Base-by-base conservation (phyloP, 2,797 vertebrate species). In the Premnoplex brunnescens region DNA sequence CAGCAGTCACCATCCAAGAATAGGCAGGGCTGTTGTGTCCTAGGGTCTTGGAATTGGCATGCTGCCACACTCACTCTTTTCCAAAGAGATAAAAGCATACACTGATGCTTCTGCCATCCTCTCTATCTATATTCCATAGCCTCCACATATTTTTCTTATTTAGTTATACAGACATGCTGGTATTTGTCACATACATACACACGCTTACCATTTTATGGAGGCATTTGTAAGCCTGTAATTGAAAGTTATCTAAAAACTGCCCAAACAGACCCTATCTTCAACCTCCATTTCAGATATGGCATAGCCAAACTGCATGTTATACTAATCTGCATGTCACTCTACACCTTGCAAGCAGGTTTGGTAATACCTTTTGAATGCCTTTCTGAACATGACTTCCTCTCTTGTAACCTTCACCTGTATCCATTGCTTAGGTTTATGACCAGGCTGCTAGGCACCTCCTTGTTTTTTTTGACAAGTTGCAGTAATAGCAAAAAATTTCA, bases 401-500 rank as follows among this genome's bases (percentile, higher is more conserved):
- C 51, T 74, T 79, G 56, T 75, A 66, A 85, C 52, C 44, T 86
- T 79, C 62, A 90, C 37, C 20, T 89, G 27, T 87, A 87, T 44
- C 56, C 54, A n/a, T 52, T 80, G 62, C 51, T 86, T 95, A 74
- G 64, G 44, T 67, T 78, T 93, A 76, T 2, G 1, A 68, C 30
- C 68, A 82, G 39, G 32, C 19, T 77, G 39, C 36, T 66, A 46
- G 44, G 77, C n/a, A 91, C 30, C 48, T 79, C 59, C 66, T 66
- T 94, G 24, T 6, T 3, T 58, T 92, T 92, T 88, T 72, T 95
- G 81, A 94, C 87, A 94, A 59, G 52, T 55, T 77, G 17, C 39
- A 94, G 63, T 91, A 75, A 93, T n/a, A 85, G 59, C 72, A 92
- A 97, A 91, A 96, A 95, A 82, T 34, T 93, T 96, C 62, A 73